phyloP scores from a whole-genome alignment of 2,888 invertebrate species.

The Drosophila nigricruria region DNA sequence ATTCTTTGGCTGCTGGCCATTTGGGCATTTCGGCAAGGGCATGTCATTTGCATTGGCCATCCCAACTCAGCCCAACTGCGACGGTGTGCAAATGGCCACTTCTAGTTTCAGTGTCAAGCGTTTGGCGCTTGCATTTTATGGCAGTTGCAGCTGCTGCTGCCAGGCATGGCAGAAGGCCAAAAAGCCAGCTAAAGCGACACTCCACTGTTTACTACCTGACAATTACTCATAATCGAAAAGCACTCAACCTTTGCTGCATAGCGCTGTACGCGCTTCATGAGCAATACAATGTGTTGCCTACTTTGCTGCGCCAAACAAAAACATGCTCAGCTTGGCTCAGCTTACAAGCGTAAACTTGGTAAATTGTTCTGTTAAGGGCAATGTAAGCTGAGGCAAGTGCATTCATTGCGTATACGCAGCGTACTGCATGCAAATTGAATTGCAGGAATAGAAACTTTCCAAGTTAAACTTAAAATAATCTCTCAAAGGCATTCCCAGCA shows the following conservation, averaged over 20 bases:
- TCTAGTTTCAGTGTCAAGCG: constrained; percentile 72
- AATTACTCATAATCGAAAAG: constrained; percentile 74
- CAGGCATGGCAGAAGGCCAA: constrained; percentile 48
- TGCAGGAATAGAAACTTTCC: neutral
- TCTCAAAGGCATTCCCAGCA: constrained; percentile 4
- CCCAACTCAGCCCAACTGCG: constrained; percentile 16
- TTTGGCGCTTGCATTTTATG: constrained; percentile 65
- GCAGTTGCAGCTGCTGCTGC: constrained; percentile 48
- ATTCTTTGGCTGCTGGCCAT: constrained; percentile 54
- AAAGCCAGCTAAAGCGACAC: constrained; percentile 15
- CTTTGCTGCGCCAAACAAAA: constrained; percentile 42
- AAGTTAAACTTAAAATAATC: constrained; percentile 26
- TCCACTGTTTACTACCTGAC: constrained; percentile 37
- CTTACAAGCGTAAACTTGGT: constrained; percentile 15
- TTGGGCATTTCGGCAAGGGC: constrained; percentile 39
- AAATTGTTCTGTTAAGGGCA: constrained; percentile 9
- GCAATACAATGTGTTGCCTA: constrained; percentile 49
- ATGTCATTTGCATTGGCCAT: constrained; percentile 50
- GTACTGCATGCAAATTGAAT: constrained; percentile 31
- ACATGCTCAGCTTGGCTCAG: neutral
- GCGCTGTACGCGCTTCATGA: neutral
- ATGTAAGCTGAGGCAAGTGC: constrained; percentile 6
- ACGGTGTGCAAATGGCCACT: constrained; percentile 71
- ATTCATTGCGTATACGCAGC: constrained; percentile 42
- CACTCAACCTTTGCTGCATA: constrained; percentile 39